phyloP scores from a whole-genome alignment of 2,888 invertebrate genomes.

The Stenodera caucasica region DNA sequence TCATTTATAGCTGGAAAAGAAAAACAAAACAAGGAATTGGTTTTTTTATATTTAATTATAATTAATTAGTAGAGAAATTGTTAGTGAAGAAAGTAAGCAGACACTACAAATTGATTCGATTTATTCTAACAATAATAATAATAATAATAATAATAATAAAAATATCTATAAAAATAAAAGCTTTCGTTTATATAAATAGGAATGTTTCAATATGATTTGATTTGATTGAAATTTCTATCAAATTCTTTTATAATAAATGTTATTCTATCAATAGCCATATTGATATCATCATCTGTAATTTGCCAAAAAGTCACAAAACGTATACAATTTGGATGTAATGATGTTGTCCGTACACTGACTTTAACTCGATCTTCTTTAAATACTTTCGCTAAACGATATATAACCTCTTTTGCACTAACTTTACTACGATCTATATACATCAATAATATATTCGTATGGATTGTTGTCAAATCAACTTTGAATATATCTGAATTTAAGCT shows the following conservation, averaged over 20 bases:
- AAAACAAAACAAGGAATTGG: constrained; percentile 7
- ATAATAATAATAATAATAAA: neutral
- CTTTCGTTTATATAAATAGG: neutral
- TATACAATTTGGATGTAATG: constrained; percentile 63
- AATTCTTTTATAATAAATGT: constrained; percentile 70
- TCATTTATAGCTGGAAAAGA: constrained; percentile 62
- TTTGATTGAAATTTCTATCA: constrained; percentile 35
- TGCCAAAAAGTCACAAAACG: constrained; percentile 75
- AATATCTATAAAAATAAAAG: neutral
- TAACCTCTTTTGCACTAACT: constrained; percentile 61
- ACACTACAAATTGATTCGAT: too few species aligned
- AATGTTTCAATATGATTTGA: neutral
- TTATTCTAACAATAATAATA: neutral
- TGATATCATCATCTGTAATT: constrained; percentile 68
- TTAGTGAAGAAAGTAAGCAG: too few species aligned
- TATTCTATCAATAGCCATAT: constrained; percentile 72
- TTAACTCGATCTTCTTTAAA: constrained; percentile 58
- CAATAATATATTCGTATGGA: constrained; percentile 78
- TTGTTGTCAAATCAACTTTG: constrained; percentile 63
- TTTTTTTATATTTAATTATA: neutral
- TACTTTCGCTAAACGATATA: constrained; percentile 58
- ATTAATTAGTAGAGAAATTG: neutral
- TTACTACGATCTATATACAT: constrained; percentile 60
- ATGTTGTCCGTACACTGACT: constrained; percentile 63
- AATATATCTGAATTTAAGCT: constrained; percentile 65